Conservation (phyloP, 2,888 invertebrate genomes). For the Maniola hyperantus region DNA sequence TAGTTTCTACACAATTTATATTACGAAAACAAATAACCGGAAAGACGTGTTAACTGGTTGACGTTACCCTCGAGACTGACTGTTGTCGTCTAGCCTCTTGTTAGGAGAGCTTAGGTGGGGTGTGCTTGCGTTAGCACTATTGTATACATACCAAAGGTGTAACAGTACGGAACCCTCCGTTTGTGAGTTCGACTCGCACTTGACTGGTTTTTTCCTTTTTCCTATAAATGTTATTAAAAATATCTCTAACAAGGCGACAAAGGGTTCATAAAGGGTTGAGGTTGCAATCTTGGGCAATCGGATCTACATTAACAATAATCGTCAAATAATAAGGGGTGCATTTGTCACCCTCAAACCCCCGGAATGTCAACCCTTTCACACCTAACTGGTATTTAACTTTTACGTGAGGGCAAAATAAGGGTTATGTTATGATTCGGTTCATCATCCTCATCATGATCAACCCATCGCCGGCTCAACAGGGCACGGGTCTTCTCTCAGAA, state of each 20-base stretch:
- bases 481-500: neutral
- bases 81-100: no score
- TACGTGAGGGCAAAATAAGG: neutral
- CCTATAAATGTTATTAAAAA: neutral
- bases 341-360: constrained; percentile 52
- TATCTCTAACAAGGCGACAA: constrained; percentile 34
- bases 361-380: constrained; percentile 20
- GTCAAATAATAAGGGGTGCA: constrained; percentile 66
- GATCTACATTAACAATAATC: constrained; percentile 64
- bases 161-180: no score
- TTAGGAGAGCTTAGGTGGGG: no score
- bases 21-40: no score
- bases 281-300: constrained; percentile 44
- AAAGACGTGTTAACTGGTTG: no score
- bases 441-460: no score
- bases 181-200: no score
- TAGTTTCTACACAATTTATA: no score
- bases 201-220: neutral
- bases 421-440: neutral
- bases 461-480: no score
- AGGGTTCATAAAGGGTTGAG: constrained; percentile 20
- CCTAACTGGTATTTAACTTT: constrained; percentile 17
- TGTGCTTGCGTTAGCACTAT: no score
- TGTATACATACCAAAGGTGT: no score
- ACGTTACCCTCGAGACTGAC: no score